Percentiles rank a stretch among this genome's conserved stretches.
phyloP scores from a whole-genome alignment of 2,113 vertebrate species.

The Uropsilus gracilis region DNA sequence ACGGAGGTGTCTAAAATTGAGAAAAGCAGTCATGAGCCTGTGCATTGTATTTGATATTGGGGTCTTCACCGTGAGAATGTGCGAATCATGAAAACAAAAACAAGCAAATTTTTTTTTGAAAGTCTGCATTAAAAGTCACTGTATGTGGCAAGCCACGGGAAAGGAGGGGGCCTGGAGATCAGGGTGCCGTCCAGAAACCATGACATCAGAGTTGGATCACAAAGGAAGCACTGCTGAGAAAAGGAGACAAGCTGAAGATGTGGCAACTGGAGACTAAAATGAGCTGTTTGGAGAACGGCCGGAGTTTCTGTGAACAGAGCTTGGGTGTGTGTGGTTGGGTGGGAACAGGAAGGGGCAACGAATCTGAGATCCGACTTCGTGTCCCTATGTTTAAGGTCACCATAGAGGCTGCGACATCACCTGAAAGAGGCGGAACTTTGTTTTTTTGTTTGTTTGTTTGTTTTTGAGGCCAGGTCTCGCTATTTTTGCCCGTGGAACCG shows the following conservation, averaged over 20 bases:
- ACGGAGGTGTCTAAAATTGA: not conserved
- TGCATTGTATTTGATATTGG: not conserved
- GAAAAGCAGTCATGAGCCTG: not conserved
- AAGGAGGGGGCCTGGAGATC: not conserved
- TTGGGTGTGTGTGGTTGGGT: not conserved
- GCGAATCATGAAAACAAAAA: not conserved
- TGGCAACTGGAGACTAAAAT: not conserved
- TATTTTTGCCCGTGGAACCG: no score
- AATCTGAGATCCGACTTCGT: no score
- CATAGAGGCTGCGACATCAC: no score
- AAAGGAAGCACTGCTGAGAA: not conserved
- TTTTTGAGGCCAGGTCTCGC: no score
- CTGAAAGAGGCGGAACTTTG: no score
- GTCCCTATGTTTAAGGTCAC: no score
- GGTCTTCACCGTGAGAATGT: not conserved
- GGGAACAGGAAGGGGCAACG: not conserved
- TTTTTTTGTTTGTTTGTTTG: no score
- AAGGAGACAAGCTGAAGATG: not conserved
- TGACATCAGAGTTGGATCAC: not conserved
- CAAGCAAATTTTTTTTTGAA: not conserved
- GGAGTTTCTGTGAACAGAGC: not conserved
- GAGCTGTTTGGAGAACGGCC: not conserved
- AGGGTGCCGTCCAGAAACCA: not conserved
- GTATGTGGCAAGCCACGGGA: not conserved
- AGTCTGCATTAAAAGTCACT: not conserved